Conservation (phyloP, 2,113 vertebrate species). For the Phodopus roborovskii region DNA sequence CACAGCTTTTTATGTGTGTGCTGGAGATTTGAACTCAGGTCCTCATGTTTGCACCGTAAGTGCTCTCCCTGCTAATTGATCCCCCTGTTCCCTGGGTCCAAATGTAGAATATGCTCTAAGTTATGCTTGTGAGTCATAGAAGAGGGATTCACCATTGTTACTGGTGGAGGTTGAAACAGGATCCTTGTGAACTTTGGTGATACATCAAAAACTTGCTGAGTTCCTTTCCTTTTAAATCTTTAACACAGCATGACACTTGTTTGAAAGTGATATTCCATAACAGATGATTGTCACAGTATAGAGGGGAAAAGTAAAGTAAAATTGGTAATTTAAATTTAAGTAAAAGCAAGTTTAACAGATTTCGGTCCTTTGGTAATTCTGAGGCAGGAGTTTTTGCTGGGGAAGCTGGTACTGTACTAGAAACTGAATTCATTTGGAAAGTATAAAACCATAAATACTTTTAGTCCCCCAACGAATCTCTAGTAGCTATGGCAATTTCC, state of each 20-base stretch:
- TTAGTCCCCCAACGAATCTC: neutral
- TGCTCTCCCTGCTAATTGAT: neutral
- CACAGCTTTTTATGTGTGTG: neutral
- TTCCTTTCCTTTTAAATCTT: neutral
- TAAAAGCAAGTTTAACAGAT: neutral
- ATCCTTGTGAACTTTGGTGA: neutral
- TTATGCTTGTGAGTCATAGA: neutral
- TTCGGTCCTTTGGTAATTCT: conserved; percentile 21
- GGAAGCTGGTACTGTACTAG: neutral
- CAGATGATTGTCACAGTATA: neutral
- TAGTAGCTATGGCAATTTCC: neutral
- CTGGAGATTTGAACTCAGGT: neutral
- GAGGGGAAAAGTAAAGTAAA: neutral
- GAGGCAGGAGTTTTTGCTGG: neutral
- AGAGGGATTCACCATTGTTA: neutral
- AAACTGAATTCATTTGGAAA: conserved; percentile 6
- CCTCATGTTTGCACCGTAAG: neutral
- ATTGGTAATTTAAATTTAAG: neutral
- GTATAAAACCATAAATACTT: neutral
- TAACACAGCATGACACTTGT: neutral
- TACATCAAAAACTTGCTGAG: neutral
- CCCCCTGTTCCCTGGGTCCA: neutral
- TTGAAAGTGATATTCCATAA: neutral
- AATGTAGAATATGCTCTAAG: neutral
- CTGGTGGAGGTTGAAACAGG: neutral